Evolutionary conservation across 2,113 vertebrate genomes (phyloP).

Genomic region (Vanacampus margaritifer): DNA sequence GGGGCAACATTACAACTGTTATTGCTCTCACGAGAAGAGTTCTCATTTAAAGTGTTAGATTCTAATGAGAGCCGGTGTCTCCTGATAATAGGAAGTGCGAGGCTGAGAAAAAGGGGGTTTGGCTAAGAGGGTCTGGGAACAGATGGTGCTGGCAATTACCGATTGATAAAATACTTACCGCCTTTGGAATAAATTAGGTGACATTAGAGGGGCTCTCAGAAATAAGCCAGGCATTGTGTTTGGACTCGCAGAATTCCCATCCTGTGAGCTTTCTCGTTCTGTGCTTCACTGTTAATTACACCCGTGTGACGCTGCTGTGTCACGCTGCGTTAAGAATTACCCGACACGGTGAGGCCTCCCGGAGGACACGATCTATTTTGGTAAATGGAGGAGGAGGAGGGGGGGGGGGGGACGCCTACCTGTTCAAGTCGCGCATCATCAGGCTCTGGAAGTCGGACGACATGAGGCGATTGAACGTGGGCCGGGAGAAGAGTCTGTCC

Average conservation of each 20-base stretch:
- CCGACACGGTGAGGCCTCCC: not conserved
- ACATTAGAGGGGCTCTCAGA: slow-evolving; percentile 24
- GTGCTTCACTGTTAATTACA: slow-evolving; percentile 16
- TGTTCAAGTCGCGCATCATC: slow-evolving; percentile 95
- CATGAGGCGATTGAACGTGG: slow-evolving; percentile 83
- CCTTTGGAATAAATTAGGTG: slow-evolving; percentile 38
- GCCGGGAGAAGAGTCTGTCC: slow-evolving; percentile 82
- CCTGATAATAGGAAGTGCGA: slow-evolving; percentile 40
- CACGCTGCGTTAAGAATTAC: not conserved
- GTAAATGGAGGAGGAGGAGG: not conserved
- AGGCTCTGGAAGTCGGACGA: slow-evolving; percentile 92
- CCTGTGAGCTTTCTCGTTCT: slow-evolving; percentile 16
- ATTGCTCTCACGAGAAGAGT: slow-evolving; percentile 26
- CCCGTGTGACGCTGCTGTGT: slow-evolving; percentile 10
- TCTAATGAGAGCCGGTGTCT: slow-evolving; percentile 28
- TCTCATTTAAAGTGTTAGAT: slow-evolving; percentile 28
- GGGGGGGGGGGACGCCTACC: slow-evolving; percentile 62
- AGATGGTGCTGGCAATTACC: slow-evolving; percentile 47
- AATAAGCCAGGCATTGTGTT: slow-evolving; percentile 23
- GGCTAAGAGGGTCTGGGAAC: slow-evolving; percentile 27
- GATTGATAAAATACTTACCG: slow-evolving; percentile 43
- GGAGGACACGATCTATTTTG: slow-evolving; percentile 6
- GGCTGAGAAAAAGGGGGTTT: slow-evolving; percentile 25
- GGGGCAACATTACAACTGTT: not conserved
- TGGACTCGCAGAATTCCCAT: slow-evolving; percentile 11